Conservation (phyloP, 2,113 vertebrate genomes). For the Chelonoidis abingdonii region DNA sequence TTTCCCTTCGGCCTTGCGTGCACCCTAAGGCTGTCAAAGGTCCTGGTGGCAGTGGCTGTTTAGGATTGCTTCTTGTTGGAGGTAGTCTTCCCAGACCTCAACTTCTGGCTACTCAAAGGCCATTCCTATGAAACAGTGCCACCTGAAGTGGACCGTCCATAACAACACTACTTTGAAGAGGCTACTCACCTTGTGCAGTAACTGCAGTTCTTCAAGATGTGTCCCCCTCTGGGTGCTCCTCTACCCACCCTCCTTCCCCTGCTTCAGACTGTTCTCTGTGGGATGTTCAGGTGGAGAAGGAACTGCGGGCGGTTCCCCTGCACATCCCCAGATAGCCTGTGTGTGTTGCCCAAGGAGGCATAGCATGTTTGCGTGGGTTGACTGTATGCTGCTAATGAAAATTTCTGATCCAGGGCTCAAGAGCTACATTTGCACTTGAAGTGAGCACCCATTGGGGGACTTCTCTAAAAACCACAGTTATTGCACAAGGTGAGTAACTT, state of each 20-base stretch:
- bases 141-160: background rate
- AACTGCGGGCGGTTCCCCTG: background rate
- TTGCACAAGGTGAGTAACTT: background rate
- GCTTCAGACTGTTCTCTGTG: background rate
- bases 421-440: background rate
- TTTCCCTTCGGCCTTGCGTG: too few relatives aligned
- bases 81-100: background rate
- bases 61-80: too few relatives aligned
- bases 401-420: background rate
- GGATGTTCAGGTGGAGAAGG: background rate
- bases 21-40: too few relatives aligned
- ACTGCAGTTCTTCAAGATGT: background rate
- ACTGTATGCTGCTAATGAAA: background rate
- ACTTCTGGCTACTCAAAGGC: background rate
- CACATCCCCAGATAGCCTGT: background rate
- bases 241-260: background rate
- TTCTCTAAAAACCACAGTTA: background rate
- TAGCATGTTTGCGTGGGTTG: background rate
- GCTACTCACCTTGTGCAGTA: background rate
- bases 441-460: background rate
- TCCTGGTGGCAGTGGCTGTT: too few relatives aligned
- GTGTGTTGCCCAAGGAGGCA: background rate
- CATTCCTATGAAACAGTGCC: background rate
- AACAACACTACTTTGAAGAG: background rate
- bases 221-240: background rate